phyloP scores from a whole-genome alignment of 2,888 invertebrate species.

The Lymantria dispar region DNA sequence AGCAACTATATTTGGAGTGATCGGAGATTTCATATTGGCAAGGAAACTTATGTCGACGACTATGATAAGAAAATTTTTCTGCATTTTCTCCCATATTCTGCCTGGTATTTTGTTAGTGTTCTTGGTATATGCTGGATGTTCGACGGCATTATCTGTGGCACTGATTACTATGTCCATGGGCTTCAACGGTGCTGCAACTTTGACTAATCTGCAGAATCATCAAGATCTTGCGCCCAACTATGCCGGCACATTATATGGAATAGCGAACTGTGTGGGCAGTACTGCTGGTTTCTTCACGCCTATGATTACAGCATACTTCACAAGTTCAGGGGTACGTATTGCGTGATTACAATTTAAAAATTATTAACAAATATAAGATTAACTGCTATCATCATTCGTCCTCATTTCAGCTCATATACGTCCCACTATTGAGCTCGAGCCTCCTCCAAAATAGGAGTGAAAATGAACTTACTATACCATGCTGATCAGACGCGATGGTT shows the following conservation, averaged over 20 bases:
- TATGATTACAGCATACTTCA: constrained; percentile 86
- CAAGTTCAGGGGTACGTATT: constrained; percentile 74
- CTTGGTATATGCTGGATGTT: constrained; percentile 84
- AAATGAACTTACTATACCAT: no score
- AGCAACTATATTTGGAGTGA: constrained; percentile 87
- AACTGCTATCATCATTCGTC: no score
- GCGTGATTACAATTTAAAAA: no score
- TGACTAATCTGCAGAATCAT: constrained; percentile 84
- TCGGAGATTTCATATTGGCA: constrained; percentile 84
- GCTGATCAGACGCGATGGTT: no score
- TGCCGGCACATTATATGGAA: constrained; percentile 89
- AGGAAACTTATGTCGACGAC: constrained; percentile 68
- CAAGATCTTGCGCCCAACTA: constrained; percentile 91
- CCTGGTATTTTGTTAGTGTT: constrained; percentile 78
- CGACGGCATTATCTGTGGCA: constrained; percentile 83
- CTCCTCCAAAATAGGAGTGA: no score
- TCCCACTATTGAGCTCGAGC: no score
- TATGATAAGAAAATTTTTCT: constrained; percentile 84
- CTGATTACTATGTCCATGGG: constrained; percentile 86
- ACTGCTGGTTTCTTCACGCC: constrained; percentile 89
- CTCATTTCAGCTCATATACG: no score
- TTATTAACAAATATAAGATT: no score
- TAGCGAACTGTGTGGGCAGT: constrained; percentile 89
- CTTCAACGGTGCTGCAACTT: constrained; percentile 84
- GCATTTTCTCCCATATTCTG: constrained; percentile 82